These are phyloP conservation scores for Syngnathoides biaculeatus DNA, from an alignment of 2,113 vertebrate species.

Conservation along the genomic window DNA sequence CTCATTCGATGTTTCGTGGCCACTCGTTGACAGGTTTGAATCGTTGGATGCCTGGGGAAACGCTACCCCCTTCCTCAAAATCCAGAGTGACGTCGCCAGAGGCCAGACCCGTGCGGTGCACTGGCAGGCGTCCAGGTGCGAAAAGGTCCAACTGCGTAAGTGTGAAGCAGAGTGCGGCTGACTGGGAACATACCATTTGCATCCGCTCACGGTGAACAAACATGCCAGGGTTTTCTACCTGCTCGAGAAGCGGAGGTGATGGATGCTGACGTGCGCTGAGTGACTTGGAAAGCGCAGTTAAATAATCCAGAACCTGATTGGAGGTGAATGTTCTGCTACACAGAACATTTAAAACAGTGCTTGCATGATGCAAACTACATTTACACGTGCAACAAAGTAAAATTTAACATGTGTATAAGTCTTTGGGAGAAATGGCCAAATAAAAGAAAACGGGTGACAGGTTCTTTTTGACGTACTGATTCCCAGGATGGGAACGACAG, in stretches of 20 bases:
- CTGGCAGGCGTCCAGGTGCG: constrained; percentile 19
- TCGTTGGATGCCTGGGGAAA: neutral
- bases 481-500: neutral
- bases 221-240: constrained; percentile 17
- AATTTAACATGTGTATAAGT: neutral
- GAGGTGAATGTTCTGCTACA: neutral
- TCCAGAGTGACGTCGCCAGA: constrained; percentile 1
- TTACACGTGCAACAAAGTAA: neutral
- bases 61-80: neutral
- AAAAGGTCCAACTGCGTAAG: constrained; percentile 20
- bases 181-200: constrained; percentile 15
- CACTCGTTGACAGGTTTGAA: constrained; percentile 11
- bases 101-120: neutral
- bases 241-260: constrained; percentile 18
- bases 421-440: neutral
- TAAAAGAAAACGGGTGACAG: neutral
- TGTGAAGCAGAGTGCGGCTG: constrained; percentile 15
- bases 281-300: constrained; percentile 2
- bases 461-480: neutral
- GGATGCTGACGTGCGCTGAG: constrained; percentile 18
- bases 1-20: neutral
- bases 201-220: constrained; percentile 18
- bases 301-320: neutral
- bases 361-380: neutral
- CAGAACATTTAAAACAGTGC: neutral